These are phyloP conservation scores for Pandemis cinnamomeana DNA, from an alignment of 2,888 invertebrate genomes.

Conservation along the genomic window DNA sequence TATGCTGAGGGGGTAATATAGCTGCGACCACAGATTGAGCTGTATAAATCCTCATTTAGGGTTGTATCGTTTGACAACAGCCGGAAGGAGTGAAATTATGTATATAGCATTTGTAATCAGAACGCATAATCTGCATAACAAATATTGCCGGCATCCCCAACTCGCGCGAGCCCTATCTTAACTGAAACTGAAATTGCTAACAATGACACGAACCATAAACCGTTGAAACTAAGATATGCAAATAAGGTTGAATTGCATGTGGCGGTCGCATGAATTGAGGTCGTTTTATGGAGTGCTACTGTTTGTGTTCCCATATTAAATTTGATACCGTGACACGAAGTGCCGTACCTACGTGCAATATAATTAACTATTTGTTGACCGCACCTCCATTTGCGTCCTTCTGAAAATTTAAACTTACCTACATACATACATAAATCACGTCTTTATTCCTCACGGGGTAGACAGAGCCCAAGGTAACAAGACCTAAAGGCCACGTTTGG, in stretches of 20 bases:
- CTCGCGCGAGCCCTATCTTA: constrained; percentile 49
- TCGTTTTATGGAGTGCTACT: constrained; percentile 40
- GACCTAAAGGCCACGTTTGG: too few relatives aligned
- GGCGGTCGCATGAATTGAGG: constrained; percentile 52
- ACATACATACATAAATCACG: too few relatives aligned
- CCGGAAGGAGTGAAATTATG: constrained; percentile 42
- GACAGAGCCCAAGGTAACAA: too few relatives aligned
- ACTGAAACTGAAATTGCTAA: constrained; percentile 55
- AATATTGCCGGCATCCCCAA: constrained; percentile 44
- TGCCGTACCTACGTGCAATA: neutral
- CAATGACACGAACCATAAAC: constrained; percentile 64
- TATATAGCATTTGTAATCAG: constrained; percentile 46
- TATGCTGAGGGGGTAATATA: too few relatives aligned
- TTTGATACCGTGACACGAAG: constrained; percentile 17
- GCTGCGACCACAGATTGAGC: constrained; percentile 13
- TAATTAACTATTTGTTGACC: neutral
- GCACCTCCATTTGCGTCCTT: too few relatives aligned
- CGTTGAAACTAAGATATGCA: constrained; percentile 66
- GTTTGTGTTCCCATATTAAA: constrained; percentile 31
- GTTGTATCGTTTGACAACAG: constrained; percentile 42
- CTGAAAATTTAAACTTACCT: too few relatives aligned
- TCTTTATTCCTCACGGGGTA: too few relatives aligned
- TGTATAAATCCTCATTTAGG: constrained; percentile 37
- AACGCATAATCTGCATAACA: constrained; percentile 48
- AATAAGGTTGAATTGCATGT: constrained; percentile 63